Evolutionary conservation across 53 echinoderm and acorn worm genomes (phyloP), one percentile per base, ranked within the genome.

Genomic region (Stichopus horrens): DNA sequence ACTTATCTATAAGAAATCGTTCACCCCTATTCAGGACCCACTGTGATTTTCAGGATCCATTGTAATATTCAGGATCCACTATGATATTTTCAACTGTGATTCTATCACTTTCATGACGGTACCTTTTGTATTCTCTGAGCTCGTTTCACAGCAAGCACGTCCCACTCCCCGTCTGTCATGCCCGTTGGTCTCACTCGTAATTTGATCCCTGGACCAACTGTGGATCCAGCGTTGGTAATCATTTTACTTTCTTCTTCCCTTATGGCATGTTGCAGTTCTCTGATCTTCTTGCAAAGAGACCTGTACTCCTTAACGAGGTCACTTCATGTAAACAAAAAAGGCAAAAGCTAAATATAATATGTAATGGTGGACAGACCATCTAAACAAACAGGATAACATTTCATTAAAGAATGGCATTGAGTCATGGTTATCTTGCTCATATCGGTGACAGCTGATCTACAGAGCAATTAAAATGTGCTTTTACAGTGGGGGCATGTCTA

Each of bases 41-140:
- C 2, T 37, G 37, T 37, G 37, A 37, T 37, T 1, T 37, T 37
- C 37, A 37, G 37, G 37, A 37, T 1, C 37, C 37, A 37, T 37
- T 37, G 37, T 37, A 2, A 0, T 37, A n/a, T 37, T 37, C 2
- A 37, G 37, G 2, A 37, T 37, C 37, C 37, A 37, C 2, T 37
- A 2, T 37, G 2, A 37, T 37, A 37, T 37, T 37, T 37, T 37
- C 37, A 37, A 37, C 37, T 37, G 37, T 37, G 37, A 37, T 37
- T 37, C 37, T 37, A 37, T 37, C 1, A 8, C 4, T 74, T 23
- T 9, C 7, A 88, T 37, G 21, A 73, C 10, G 54, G 60, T 89
- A 93, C 98, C 94, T 95, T 98, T 74, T 96, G 95, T 19, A 98
- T 89, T 88, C 93, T 95, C 91, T 94, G 94, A 19, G 95, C 90